These are phyloP conservation scores for Ophion ellenae DNA, from an alignment of 2,888 invertebrate species.

Conservation along the genomic window DNA sequence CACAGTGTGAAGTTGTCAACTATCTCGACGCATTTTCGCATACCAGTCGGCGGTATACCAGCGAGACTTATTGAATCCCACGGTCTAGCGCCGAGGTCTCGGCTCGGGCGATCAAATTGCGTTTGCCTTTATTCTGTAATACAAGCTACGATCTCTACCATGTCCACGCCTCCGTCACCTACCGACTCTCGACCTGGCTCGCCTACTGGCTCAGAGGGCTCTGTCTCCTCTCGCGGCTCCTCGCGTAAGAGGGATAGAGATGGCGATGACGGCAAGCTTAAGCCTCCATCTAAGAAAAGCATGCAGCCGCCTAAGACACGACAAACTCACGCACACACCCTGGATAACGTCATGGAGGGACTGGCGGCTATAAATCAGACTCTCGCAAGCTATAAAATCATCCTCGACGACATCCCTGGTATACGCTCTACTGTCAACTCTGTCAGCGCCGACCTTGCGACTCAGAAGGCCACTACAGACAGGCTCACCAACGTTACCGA, in stretches of 20 bases:
- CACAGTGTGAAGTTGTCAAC: too few relatives aligned
- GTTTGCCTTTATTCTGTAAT: too few relatives aligned
- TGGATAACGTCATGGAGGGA: neutral
- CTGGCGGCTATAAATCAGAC: neutral
- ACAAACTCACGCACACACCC: neutral
- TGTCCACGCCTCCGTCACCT: neutral
- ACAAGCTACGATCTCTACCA: too few relatives aligned
- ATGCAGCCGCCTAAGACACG: neutral
- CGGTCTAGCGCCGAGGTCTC: too few relatives aligned
- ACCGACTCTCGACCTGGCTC: neutral
- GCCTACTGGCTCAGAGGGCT: neutral
- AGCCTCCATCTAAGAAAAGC: neutral
- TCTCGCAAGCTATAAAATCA: neutral
- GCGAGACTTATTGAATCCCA: too few relatives aligned
- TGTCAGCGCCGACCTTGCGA: neutral
- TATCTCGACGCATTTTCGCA: too few relatives aligned
- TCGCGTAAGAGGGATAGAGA: neutral
- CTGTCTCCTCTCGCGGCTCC: neutral
- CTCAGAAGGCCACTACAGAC: neutral
- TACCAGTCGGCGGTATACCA: too few relatives aligned
- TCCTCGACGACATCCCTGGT: neutral
- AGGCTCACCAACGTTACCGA: neutral
- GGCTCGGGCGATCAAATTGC: too few relatives aligned
- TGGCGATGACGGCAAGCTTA: neutral
- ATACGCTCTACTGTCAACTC: neutral